A percentile compares a stretch with the other conserved stretches of the same genome.
phyloP scores from a whole-genome alignment of 2,888 invertebrate genomes.

The Hyposoter didymator region DNA sequence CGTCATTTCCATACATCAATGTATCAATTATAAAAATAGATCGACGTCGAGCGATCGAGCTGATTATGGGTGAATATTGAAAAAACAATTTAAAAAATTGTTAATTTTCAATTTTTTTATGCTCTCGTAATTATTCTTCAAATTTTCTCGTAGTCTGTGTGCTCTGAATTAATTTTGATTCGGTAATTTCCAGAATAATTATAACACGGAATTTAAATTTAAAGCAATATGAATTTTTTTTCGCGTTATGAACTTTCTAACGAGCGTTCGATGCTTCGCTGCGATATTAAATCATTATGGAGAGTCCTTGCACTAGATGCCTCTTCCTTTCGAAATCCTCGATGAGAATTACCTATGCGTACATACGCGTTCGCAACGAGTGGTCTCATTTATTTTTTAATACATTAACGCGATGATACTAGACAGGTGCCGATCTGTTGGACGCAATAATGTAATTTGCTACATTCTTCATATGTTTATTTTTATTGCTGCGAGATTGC shows the following conservation, averaged over 20 bases:
- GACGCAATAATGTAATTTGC: constrained; percentile 45
- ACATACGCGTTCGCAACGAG: constrained; percentile 17
- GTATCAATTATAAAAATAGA: background rate
- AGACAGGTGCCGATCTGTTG: constrained; percentile 51
- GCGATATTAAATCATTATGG: constrained; percentile 71
- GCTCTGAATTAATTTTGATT: constrained; percentile 1
- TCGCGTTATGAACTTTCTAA: constrained; percentile 67
- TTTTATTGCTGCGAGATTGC: background rate
- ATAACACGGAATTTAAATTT: background rate
- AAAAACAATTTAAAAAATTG: background rate
- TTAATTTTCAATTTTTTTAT: background rate
- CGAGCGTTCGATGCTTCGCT: constrained; percentile 55
- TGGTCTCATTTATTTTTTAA: constrained; percentile 10
- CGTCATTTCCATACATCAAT: constrained; percentile 12
- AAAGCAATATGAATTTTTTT: constrained; percentile 33
- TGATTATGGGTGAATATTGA: background rate
- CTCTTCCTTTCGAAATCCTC: constrained; percentile 75
- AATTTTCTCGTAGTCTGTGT: background rate
- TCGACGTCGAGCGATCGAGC: background rate
- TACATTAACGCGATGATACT: background rate
- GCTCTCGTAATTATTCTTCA: background rate
- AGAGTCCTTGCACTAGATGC: constrained; percentile 75
- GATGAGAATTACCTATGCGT: constrained; percentile 33
- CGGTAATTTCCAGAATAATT: constrained; percentile 16
- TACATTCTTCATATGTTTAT: background rate